Conservation (phyloP, 1,140 invertebrate genomes). For the Aphelenchoides avenae region DNA sequence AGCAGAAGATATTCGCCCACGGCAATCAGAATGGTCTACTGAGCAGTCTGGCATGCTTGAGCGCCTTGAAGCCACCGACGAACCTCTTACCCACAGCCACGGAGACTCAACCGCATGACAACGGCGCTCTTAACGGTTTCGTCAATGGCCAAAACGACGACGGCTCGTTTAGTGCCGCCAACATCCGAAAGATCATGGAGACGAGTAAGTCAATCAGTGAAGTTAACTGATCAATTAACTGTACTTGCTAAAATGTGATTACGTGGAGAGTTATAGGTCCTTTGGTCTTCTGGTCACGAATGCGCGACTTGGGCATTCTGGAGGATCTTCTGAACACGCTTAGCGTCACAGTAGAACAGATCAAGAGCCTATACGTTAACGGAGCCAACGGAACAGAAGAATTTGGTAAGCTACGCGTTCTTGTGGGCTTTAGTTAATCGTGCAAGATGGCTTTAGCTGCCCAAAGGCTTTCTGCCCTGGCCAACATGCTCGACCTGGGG, state of each 20-base stretch:
- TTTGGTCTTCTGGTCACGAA: slow-evolving; percentile 36
- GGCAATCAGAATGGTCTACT: slow-evolving; percentile 1
- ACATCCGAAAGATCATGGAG: slow-evolving; percentile 25
- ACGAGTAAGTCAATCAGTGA: neutral
- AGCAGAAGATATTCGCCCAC: too few relatives aligned
- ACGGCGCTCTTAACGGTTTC: too few relatives aligned
- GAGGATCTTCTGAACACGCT: slow-evolving; percentile 41
- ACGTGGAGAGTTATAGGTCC: slow-evolving; percentile 26
- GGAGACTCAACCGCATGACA: neutral
- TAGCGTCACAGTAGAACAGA: slow-evolving; percentile 24
- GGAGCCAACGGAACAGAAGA: slow-evolving; percentile 37
- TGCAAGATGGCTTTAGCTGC: slow-evolving; percentile 33
- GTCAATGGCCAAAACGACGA: too few relatives aligned
- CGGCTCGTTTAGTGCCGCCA: slow-evolving; percentile 11
- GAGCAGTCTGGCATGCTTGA: slow-evolving; percentile 1
- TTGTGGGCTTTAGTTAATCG: neutral
- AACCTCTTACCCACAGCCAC: neutral
- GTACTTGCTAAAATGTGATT: too few relatives aligned
- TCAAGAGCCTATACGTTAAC: slow-evolving; percentile 32
- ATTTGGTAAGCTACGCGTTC: slow-evolving; percentile 32
- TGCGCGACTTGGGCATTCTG: slow-evolving; percentile 39
- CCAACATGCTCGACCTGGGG: slow-evolving; percentile 34
- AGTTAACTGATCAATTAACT: too few relatives aligned
- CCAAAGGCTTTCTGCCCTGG: slow-evolving; percentile 33
- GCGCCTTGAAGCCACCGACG: neutral